A percentile compares a stretch with the other conserved stretches of the same genome.
Evolutionary conservation across 2,888 invertebrate genomes (phyloP).

Genomic region (Papilio protenor): DNA sequence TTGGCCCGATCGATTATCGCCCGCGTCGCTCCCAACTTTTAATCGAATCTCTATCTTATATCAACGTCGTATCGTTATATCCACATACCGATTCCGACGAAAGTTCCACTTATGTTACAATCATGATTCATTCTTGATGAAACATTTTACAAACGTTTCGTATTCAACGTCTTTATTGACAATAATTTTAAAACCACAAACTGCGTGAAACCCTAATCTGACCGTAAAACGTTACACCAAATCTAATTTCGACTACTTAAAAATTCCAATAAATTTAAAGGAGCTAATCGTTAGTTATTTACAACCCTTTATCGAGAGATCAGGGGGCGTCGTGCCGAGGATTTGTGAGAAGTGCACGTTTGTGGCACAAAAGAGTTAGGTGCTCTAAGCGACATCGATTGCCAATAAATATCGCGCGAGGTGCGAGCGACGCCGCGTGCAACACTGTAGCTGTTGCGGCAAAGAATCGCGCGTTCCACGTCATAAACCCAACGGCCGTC

Average conservation of each 20-base stretch:
- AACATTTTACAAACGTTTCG: neutral
- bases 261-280: conserved; percentile 71
- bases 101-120: neutral
- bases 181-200: conserved; percentile 44
- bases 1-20: conserved; percentile 79
- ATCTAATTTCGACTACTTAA: conserved; percentile 72
- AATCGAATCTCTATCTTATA: conserved; percentile 22
- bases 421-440: conserved; percentile 73
- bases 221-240: conserved; percentile 64
- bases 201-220: conserved; percentile 61
- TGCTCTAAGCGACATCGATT: conserved; percentile 78
- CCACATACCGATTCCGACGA: neutral
- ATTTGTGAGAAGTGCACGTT: conserved; percentile 73
- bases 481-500: conserved; percentile 61
- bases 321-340: conserved; percentile 67
- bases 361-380: conserved; percentile 75
- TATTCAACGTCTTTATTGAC: neutral
- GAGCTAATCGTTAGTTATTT: conserved; percentile 76
- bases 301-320: conserved; percentile 76
- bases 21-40: conserved; percentile 54
- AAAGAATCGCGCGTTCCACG: conserved; percentile 61
- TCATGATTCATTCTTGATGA: neutral
- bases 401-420: conserved; percentile 76
- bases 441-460: conserved; percentile 70
- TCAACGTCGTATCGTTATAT: conserved; percentile 2